These are phyloP conservation scores for Scophthalmus maximus DNA, from an alignment of 2,113 vertebrate genomes.

Conservation along the genomic window DNA sequence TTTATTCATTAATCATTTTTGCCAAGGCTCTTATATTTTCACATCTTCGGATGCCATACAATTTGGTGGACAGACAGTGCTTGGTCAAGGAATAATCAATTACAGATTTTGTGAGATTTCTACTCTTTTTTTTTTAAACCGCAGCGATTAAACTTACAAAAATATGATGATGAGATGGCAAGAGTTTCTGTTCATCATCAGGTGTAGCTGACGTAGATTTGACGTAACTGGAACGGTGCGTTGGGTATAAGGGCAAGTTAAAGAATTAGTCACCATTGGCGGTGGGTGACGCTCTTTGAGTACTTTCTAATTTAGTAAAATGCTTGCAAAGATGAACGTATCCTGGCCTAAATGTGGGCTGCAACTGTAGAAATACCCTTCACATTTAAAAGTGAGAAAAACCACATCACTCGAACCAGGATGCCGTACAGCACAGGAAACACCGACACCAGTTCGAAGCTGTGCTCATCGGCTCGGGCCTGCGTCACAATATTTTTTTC, in stretches of 20 bases:
- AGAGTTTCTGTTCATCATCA: conserved; percentile 12
- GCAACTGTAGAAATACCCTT: conserved; percentile 67
- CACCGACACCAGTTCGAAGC: conserved; percentile 43
- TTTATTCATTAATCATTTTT: not conserved
- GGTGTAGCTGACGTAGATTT: conserved; percentile 18
- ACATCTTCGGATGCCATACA: not conserved
- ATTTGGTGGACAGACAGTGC: not conserved
- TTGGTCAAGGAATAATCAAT: not conserved
- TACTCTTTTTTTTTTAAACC: not conserved
- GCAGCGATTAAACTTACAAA: not conserved
- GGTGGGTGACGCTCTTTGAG: conserved; percentile 34
- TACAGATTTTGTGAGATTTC: not conserved
- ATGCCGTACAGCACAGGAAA: conserved; percentile 68
- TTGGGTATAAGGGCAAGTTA: conserved; percentile 12
- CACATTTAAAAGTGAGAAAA: conserved; percentile 61
- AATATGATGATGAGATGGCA: not conserved
- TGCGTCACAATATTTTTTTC: conserved; percentile 53
- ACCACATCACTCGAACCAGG: conserved; percentile 72
- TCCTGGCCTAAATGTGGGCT: conserved; percentile 54
- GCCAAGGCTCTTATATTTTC: not conserved
- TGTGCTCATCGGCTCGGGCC: conserved; percentile 41
- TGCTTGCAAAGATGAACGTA: conserved; percentile 38
- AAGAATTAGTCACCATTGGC: conserved; percentile 43
- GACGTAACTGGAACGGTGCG: conserved; percentile 43
- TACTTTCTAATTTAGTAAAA: conserved; percentile 57